These are phyloP conservation scores for Morus bassanus DNA, from an alignment of 2,797 vertebrate species.

Conservation along the genomic window DNA sequence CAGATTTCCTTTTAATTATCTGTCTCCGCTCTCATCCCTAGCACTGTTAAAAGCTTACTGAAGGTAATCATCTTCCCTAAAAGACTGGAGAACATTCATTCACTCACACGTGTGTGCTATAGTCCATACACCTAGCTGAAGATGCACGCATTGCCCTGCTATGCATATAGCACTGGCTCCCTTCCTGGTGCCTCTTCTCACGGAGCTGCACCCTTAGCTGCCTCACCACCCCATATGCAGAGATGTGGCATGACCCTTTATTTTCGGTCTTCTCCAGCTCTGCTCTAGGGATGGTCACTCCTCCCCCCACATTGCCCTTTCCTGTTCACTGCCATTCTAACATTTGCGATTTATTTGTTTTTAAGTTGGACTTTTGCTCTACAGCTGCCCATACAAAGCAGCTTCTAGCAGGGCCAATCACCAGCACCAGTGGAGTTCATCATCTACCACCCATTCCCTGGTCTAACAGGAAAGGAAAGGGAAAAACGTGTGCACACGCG, in stretches of 20 bases:
- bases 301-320: not conserved
- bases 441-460: not conserved
- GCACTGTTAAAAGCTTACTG: not conserved
- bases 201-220: not conserved
- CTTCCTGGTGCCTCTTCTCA: not conserved
- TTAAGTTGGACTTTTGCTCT: not conserved
- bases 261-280: not conserved
- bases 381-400: not conserved
- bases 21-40: not conserved
- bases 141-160: not conserved
- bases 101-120: rapidly evolving
- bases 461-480: not conserved
- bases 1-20: not conserved
- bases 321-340: not conserved
- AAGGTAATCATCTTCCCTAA: not conserved
- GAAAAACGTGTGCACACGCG: not conserved
- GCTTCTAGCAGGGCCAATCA: not conserved
- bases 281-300: not conserved
- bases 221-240: not conserved
- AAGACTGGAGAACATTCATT: not conserved
- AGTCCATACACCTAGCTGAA: not conserved
- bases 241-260: not conserved
- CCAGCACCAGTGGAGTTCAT: not conserved
- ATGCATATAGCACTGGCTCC: not conserved
- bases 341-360: not conserved